Conservation (phyloP, 2,888 invertebrate genomes). For the Cheilosia soror region DNA sequence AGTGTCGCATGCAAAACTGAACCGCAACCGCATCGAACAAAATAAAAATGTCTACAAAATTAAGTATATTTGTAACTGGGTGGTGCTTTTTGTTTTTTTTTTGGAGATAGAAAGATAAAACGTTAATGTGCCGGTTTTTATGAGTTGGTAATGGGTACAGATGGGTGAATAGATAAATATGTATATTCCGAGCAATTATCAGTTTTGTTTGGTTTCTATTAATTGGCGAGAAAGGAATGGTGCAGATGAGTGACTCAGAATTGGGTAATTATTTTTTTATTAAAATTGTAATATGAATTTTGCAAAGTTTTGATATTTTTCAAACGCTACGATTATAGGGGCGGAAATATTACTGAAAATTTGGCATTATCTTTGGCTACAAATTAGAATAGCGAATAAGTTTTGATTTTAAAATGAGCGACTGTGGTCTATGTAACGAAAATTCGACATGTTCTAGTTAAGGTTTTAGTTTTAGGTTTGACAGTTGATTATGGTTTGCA, state of each 20-base stretch:
- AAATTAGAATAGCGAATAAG: too few relatives aligned
- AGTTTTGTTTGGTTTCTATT: constrained; percentile 32
- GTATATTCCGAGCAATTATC: constrained; percentile 50
- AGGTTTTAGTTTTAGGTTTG: too few relatives aligned
- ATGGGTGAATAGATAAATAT: constrained; percentile 48
- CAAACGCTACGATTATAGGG: too few relatives aligned
- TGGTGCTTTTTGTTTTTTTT: constrained; percentile 11
- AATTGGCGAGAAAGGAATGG: background rate
- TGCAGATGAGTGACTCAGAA: background rate
- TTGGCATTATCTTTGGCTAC: too few relatives aligned
- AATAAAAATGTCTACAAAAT: constrained; percentile 3
- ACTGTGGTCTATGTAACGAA: too few relatives aligned
- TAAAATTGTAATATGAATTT: too few relatives aligned
- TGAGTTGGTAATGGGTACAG: constrained; percentile 42
- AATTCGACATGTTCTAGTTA: too few relatives aligned
- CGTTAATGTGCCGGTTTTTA: constrained; percentile 53
- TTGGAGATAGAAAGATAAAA: constrained; percentile 35
- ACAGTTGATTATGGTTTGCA: too few relatives aligned
- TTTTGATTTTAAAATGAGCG: too few relatives aligned
- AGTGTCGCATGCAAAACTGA: background rate
- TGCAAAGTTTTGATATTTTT: too few relatives aligned
- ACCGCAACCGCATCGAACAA: constrained; percentile 7
- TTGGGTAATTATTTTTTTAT: too few relatives aligned
- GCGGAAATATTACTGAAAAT: too few relatives aligned
- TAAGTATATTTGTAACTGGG: background rate